These are phyloP conservation scores for Melanitta fusca DNA, from an alignment of 2,797 vertebrate genomes.

Conservation along the genomic window DNA sequence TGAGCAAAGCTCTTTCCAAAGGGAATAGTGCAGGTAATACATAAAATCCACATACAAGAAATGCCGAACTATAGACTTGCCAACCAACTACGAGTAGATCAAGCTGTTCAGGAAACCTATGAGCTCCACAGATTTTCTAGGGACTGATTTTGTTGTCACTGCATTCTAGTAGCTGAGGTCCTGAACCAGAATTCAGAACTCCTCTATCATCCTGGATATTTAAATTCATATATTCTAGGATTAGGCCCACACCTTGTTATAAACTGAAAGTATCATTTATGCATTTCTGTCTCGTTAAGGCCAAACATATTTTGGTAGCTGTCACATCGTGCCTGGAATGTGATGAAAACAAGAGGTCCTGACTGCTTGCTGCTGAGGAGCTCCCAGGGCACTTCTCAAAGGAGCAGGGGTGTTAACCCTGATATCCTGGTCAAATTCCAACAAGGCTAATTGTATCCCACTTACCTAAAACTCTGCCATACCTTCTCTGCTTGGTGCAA, in stretches of 20 bases:
- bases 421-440: conserved; percentile 74
- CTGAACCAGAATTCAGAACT: neutral
- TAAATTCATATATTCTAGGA: neutral
- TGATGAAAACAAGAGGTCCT: conserved; percentile 65
- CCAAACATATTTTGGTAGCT: conserved; percentile 56
- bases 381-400: conserved; percentile 55
- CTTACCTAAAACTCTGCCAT: conserved; percentile 57
- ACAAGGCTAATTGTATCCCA: conserved; percentile 65
- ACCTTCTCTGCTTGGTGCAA: conserved; percentile 16
- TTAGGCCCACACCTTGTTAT: neutral
- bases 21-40: neutral
- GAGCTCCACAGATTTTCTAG: neutral
- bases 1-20: neutral
- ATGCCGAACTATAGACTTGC: neutral
- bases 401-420: conserved; percentile 68
- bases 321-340: conserved; percentile 60
- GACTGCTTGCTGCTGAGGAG: conserved; percentile 63
- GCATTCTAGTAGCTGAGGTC: neutral
- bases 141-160: neutral
- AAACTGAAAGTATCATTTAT: neutral
- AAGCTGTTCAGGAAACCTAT: neutral
- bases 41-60: neutral
- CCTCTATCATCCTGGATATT: neutral
- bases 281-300: conserved; percentile 47
- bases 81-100: neutral